Conservation (phyloP, 2,888 invertebrate genomes). For the Pammene aurita region DNA sequence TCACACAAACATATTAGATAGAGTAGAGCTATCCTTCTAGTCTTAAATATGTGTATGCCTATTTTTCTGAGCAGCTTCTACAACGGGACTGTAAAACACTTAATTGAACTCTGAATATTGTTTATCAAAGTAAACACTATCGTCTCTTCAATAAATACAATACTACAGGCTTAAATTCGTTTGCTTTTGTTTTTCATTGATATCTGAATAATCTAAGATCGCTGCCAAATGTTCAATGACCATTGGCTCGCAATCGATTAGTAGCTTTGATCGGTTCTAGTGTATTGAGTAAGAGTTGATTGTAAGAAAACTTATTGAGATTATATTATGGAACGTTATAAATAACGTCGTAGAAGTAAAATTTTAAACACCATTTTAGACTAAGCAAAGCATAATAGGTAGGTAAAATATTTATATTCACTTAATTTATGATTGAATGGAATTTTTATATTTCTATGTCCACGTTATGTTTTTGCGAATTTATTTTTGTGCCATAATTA, state of each 20-base stretch:
- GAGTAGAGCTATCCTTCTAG: conserved; percentile 22
- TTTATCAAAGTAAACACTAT: too few species aligned
- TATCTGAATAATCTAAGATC: too few species aligned
- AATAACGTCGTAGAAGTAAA: conserved; percentile 19
- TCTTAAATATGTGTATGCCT: conserved; percentile 20
- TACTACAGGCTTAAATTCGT: too few species aligned
- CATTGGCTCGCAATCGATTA: conserved; percentile 17
- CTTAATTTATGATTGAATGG: conserved; percentile 15
- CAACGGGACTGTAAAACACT: too few species aligned
- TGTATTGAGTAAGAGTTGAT: conserved; percentile 6
- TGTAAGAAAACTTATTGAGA: conserved; percentile 29
- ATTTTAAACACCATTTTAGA: conserved; percentile 7
- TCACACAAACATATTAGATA: background rate
- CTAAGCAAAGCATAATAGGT: conserved; percentile 13
- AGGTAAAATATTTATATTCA: conserved; percentile 13
- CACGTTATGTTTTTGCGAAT: conserved; percentile 46
- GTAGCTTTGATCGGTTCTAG: conserved; percentile 24
- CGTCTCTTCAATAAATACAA: too few species aligned
- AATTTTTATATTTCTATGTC: conserved; percentile 22
- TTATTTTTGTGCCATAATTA: conserved; percentile 59
- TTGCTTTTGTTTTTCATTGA: too few species aligned
- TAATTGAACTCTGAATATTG: too few species aligned
- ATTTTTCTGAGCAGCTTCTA: background rate
- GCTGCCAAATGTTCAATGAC: background rate
- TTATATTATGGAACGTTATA: conserved; percentile 22